Evolutionary conservation across 2,888 invertebrate genomes (phyloP), one percentile per base, ranked within the genome.

Genomic region (Drosophila flavopinicola): DNA sequence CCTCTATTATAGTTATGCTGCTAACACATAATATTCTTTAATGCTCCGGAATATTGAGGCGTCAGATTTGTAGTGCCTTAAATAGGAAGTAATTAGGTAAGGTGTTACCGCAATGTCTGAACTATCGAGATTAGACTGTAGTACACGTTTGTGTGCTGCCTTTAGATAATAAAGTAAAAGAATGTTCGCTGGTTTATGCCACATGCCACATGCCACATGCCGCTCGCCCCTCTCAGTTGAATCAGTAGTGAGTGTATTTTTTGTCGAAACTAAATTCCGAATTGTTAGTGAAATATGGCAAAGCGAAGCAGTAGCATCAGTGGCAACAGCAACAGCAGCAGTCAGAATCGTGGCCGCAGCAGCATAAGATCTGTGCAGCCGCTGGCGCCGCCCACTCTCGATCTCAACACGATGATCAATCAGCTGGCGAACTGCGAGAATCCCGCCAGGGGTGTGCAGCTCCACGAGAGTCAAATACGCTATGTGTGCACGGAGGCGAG

Each of bases 401-500:
- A 77, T 33, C 1, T 75, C 3, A 60, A 65, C 45, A 1, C 11
- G 0, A 23, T 74, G 15, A 78, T 75, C 23, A 20, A 17, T 1
- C 11, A 37, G 5, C 24, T 75, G 6, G 15, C 29, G 0, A 27
- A 47, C 0, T 69, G 69, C n/a, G 51, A 32, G 7, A 48, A 54
- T 66, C 45, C 70, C 33, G 9, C 27, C 3, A 35, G 33, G 10
- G 74, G 74, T 94, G 98, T 99, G 88, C 98, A 99, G 93, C 93
- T 99, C 91, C 96, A 98, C 88, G 99, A 99, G 94, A 95, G 95
- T 89, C 99, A 99, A 93, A 98, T 99, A 88, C 94, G 98, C 91
- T 98, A 98, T 88, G 93, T 99, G 80, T 99, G 99, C 92, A 93
- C 98, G 88, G 99, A 99, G 92, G 98, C 98, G 52, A 94, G 99